Evolutionary conservation across 1,140 invertebrate genomes (phyloP).

Genomic region (Aphidius ervi): DNA sequence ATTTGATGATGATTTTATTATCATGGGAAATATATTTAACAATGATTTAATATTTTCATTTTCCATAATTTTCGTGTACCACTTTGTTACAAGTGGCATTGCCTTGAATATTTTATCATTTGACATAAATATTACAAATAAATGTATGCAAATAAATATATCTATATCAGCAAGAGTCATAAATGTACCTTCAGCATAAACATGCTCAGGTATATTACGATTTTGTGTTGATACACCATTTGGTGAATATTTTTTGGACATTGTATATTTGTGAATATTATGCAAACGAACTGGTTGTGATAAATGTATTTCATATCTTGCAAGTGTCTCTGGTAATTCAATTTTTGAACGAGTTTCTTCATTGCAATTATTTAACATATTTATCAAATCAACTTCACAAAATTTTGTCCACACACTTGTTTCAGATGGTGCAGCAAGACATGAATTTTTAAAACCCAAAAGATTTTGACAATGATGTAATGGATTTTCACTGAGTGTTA

Average conservation of each 20-base stretch:
- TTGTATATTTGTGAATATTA: conserved; percentile 76
- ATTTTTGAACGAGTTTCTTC: conserved; percentile 11
- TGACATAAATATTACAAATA: conserved; percentile 58
- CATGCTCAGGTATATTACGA: conserved; percentile 53
- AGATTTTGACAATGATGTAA: conserved; percentile 52
- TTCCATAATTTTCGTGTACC: conserved; percentile 58
- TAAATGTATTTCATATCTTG: conserved; percentile 81
- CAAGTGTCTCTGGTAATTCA: conserved; percentile 60
- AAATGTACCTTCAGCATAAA: conserved; percentile 77
- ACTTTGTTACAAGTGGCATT: conserved; percentile 64
- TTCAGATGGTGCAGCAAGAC: conserved; percentile 77
- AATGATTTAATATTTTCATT: conserved; percentile 33
- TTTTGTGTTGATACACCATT: conserved; percentile 28
- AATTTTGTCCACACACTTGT: conserved; percentile 87
- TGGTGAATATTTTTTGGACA: conserved; percentile 51
- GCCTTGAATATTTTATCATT: conserved; percentile 49
- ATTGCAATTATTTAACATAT: conserved; percentile 50
- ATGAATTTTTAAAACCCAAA: conserved; percentile 73
- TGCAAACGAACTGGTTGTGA: conserved; percentile 79
- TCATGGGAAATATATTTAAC: conserved; percentile 32
- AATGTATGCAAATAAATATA: conserved; percentile 67
- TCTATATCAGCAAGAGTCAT: conserved; percentile 83
- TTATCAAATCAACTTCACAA: conserved; percentile 79
- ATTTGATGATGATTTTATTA: conserved; percentile 18
- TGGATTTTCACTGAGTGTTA: conserved; percentile 22